Evolutionary conservation across 1,140 invertebrate genomes (phyloP), one percentile per base, ranked within the genome.

Genomic region (Penaeus vannamei): DNA sequence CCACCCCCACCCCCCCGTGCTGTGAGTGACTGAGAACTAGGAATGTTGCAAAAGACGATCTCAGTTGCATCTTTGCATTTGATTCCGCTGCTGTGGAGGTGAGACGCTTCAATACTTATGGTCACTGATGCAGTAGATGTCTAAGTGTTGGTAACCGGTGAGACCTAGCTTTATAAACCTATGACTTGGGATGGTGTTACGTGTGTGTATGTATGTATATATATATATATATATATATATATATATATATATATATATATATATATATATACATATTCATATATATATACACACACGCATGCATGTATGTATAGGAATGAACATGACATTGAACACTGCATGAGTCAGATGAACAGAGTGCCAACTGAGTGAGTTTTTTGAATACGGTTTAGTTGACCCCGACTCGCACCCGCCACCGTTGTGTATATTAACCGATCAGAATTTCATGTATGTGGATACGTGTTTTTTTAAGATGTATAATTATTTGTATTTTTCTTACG

Each of bases 401-500:
- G 53, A 53, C 53, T 53, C 53, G 53, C 53, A 53, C 53, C 53
- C 53, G 53, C 53, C 53, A 53, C 53, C 53, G 53, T 53, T 53
- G 53, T 53, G 53, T 53, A 53, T 53, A 53, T 53, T 53, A 53
- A 53, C 53, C 53, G 53, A 53, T 53, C 53, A 53, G 53, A 53
- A 53, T 76, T 76, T 76, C 42, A 32, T 76, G 72, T 76, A 76
- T 76, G 42, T 76, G 72, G 22, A 76, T 76, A 76, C 29, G 72
- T 53, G 53, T 53, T 53, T 53, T 53, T 53, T 53, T 53, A 53
- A 53, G 53, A 53, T 53, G 53, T 53, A 53, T 32, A 76, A 76
- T 29, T 36, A 32, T 76, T 76, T 86, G 76, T 86, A 59, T 80
- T 61, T 80, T 62, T 86, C 80, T 86, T 80, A 80, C 85, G 23